Conservation (phyloP, 2,797 vertebrate species). For the Sebastes ruberrimus region DNA sequence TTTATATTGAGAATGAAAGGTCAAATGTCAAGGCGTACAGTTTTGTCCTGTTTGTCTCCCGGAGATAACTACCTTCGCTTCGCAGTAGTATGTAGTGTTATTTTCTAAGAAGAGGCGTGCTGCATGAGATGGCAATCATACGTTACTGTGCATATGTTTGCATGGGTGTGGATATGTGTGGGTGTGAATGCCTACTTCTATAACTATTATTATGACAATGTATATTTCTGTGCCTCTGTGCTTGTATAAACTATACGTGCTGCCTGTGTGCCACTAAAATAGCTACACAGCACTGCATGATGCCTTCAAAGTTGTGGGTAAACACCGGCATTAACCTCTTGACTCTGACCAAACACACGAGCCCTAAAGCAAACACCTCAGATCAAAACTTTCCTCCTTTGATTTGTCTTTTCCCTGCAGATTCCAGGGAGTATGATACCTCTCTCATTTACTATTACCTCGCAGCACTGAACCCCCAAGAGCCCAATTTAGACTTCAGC, state of each 20-base stretch:
- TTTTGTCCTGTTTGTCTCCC: not conserved
- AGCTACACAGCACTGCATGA: not conserved
- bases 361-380: conserved; percentile 9
- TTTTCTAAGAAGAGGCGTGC: conserved; percentile 1
- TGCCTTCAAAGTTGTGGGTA: not conserved
- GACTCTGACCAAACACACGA: conserved; percentile 20
- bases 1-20: not conserved
- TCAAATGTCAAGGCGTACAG: not conserved
- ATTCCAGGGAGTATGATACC: not conserved
- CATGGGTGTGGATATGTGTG: not conserved
- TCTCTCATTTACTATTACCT: conserved; percentile 16
- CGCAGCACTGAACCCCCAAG: conserved; percentile 6
- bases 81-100: not conserved
- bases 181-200: not conserved
- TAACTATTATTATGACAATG: conserved; percentile 22
- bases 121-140: conserved; percentile 13
- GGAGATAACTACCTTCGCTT: not conserved
- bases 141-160: not conserved
- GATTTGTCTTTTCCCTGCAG: conserved; percentile 19
- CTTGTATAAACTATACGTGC: not conserved
- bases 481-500: conserved; percentile 32
- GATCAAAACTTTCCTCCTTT: conserved; percentile 32
- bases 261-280: not conserved
- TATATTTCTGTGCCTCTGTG: not conserved
- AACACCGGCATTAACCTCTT: conserved; percentile 54